Conservation (phyloP, 2,888 invertebrate species). For the Parnassius apollo region DNA sequence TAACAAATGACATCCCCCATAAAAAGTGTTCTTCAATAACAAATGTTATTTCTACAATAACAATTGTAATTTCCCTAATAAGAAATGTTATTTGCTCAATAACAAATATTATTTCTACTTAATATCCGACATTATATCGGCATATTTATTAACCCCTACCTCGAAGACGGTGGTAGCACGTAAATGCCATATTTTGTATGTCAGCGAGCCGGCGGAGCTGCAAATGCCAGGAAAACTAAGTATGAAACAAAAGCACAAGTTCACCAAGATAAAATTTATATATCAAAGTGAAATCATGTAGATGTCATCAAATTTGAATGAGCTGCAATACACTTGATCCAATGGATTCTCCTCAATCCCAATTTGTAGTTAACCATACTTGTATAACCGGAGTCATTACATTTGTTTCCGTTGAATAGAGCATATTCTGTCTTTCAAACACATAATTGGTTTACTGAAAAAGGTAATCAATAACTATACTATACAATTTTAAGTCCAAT, state of each 20-base stretch:
- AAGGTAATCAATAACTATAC: no score
- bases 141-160: constrained; percentile 21
- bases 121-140: constrained; percentile 11
- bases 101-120: constrained; percentile 2
- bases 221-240: constrained; percentile 25
- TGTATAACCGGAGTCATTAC: not conserved
- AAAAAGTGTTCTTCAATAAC: not conserved
- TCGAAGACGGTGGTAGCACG: constrained; percentile 23
- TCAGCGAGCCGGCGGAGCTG: constrained; percentile 19
- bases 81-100: not conserved
- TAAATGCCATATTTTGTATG: constrained; percentile 22
- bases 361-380: not conserved
- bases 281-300: constrained; percentile 26
- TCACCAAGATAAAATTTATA: constrained; percentile 23
- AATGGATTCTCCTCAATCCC: not conserved
- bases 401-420: no score
- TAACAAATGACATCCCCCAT: constrained; percentile 2
- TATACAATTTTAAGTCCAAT: no score
- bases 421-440: no score
- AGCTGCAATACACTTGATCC: not conserved
- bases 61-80: not conserved
- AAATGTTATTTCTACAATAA: not conserved
- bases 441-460: no score
- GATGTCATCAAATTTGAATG: constrained; percentile 1
- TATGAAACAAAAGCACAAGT: constrained; percentile 27